Percentiles rank a stretch among this genome's conserved stretches.
Conservation (phyloP, 2,113 vertebrate genomes). For the Cyprinodon tularosa region DNA sequence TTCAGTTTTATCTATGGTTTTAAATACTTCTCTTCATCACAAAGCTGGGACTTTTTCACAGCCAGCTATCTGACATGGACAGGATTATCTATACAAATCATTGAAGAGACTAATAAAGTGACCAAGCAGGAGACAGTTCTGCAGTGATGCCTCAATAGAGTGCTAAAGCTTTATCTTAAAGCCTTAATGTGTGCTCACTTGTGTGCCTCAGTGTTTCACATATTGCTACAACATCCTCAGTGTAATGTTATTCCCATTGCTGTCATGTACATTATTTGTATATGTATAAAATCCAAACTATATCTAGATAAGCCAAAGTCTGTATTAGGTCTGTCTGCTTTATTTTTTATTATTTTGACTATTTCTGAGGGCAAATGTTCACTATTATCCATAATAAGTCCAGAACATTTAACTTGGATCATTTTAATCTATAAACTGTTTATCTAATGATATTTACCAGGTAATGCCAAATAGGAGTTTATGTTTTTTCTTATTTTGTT, state of each 20-base stretch:
- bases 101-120: constrained; percentile 16
- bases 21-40: neutral
- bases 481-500: neutral
- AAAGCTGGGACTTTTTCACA: neutral
- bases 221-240: constrained; percentile 33
- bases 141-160: constrained; percentile 13
- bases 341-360: constrained; percentile 39
- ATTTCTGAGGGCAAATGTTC: constrained; percentile 42
- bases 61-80: constrained; percentile 11
- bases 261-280: constrained; percentile 46
- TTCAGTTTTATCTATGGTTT: constrained; percentile 10
- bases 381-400: neutral
- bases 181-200: constrained; percentile 14
- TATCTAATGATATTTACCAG: neutral
- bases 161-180: constrained; percentile 16
- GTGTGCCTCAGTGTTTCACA: constrained; percentile 27
- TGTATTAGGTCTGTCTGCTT: constrained; percentile 40
- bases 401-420: neutral
- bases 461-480: neutral
- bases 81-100: constrained; percentile 9
- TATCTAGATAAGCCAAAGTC: constrained; percentile 50
- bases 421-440: neutral
- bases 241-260: constrained; percentile 35
- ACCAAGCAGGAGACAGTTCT: constrained; percentile 19
- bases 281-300: constrained; percentile 67